Evolutionary conservation across 1,140 invertebrate genomes (phyloP), one percentile per base, ranked within the genome.

Genomic region (Cydia strobilella): DNA sequence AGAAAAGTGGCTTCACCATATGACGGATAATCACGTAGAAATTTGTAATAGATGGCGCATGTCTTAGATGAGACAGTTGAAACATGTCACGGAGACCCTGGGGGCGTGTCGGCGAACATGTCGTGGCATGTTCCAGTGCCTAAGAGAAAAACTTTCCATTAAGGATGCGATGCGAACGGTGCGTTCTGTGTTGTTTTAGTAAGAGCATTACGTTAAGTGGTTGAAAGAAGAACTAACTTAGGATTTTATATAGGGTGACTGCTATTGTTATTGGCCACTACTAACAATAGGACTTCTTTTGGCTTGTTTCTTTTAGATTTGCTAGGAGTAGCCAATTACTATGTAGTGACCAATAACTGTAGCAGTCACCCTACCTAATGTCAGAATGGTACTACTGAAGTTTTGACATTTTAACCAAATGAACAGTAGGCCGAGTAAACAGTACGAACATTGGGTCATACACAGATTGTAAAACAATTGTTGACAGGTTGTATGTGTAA

Each of bases 31-130:
- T 69, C 65, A 69, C 35, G 35, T 76, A 65, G 74, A 80, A 87
- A 87, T 87, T 85, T 84, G 76, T 84, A 86, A 86, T 81, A 87
- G 89, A 90, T 89, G 87, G 78, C 83, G 80, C 73, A 79, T 86
- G 84, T 88, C 86, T 80, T 72, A 79, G 79, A 72, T 59, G 76
- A 77, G 84, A 89, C 84, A 77, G 77, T 75, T 82, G 79, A 82
- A 82, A 82, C 82, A 87, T 82, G 84, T 86, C 84, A 85, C 77
- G 48, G 74, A 51, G 74, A 75, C 81, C 77, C 69, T 18, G 18
- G 65, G 72, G 75, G 79, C 73, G 18, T 74, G 73, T 65, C 62
- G 73, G 31, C 5, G 20, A 12, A 23, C 20, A 39, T 74, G 6
- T 27, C 66, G 59, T 45, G 18, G n/a, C 31, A 69, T 69, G 65